A percentile compares a stretch with the other conserved stretches of the same genome.
Evolutionary conservation across 2,888 invertebrate genomes (phyloP).

Genomic region (Choristoneura rosaceana): DNA sequence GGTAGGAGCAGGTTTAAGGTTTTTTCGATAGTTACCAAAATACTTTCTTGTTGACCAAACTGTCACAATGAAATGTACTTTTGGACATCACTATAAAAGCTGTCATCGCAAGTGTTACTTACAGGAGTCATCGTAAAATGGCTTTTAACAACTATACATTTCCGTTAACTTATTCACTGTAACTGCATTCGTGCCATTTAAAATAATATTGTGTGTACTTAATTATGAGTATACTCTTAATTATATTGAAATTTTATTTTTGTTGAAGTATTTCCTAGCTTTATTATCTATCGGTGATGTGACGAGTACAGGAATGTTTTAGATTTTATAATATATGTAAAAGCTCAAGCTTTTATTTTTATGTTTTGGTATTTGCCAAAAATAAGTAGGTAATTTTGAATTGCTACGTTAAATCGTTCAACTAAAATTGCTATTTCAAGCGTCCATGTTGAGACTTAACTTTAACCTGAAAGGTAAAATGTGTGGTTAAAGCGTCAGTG

Average conservation of each 20-base stretch:
- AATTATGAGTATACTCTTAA: too few relatives aligned
- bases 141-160: too few relatives aligned
- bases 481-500: background rate
- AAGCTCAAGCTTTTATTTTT: background rate
- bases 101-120: too few relatives aligned
- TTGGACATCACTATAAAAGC: too few relatives aligned
- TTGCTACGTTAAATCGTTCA: background rate
- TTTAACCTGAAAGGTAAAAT: background rate
- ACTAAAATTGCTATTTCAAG: background rate
- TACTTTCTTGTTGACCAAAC: too few relatives aligned
- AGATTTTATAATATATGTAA: background rate
- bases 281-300: background rate
- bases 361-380: conserved; percentile 2
- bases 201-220: too few relatives aligned
- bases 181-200: too few relatives aligned
- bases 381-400: background rate
- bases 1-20: too few relatives aligned
- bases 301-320: background rate
- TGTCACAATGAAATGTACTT: too few relatives aligned
- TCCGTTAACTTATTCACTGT: too few relatives aligned
- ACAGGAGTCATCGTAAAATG: too few relatives aligned
- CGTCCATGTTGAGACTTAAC: background rate
- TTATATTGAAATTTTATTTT: background rate
- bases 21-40: too few relatives aligned
- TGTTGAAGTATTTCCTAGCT: background rate